A percentile compares a stretch with the other conserved stretches of the same genome.
Evolutionary conservation across 2,888 invertebrate genomes (phyloP).

Genomic region (Branchellion lobata): DNA sequence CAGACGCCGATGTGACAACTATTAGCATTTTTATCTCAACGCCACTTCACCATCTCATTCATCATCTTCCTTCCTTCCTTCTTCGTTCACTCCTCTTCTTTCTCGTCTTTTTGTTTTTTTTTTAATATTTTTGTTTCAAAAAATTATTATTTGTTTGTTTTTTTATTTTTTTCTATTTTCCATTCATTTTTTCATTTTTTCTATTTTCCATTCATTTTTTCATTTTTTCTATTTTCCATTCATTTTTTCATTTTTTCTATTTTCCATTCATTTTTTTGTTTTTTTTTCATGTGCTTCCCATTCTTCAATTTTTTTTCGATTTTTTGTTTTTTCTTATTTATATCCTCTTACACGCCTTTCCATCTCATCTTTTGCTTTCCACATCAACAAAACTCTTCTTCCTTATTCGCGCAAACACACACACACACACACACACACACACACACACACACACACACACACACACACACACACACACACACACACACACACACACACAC

Average conservation of each 20-base stretch:
- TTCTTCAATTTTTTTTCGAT: background rate
- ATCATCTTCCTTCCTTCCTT: background rate
- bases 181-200: background rate
- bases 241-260: background rate
- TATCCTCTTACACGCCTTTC: background rate
- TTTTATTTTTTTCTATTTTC: background rate
- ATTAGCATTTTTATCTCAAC: background rate
- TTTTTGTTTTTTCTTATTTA: background rate
- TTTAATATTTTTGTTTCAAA: background rate
- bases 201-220: background rate
- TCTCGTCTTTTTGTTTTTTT: background rate
- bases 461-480: conserved; percentile 13
- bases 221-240: background rate
- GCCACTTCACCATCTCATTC: background rate
- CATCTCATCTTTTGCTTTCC: background rate
- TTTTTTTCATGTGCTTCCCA: background rate
- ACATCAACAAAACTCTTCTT: too few species aligned
- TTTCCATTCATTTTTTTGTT: background rate
- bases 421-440: too few species aligned
- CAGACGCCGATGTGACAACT: too few species aligned
- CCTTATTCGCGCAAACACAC: background rate
- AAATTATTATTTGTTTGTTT: background rate
- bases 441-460: too few species aligned
- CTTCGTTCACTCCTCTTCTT: background rate
- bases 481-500: conserved; percentile 9